Evolutionary conservation across 1,140 invertebrate genomes (phyloP).

Genomic region (Drosophila nikananu): DNA sequence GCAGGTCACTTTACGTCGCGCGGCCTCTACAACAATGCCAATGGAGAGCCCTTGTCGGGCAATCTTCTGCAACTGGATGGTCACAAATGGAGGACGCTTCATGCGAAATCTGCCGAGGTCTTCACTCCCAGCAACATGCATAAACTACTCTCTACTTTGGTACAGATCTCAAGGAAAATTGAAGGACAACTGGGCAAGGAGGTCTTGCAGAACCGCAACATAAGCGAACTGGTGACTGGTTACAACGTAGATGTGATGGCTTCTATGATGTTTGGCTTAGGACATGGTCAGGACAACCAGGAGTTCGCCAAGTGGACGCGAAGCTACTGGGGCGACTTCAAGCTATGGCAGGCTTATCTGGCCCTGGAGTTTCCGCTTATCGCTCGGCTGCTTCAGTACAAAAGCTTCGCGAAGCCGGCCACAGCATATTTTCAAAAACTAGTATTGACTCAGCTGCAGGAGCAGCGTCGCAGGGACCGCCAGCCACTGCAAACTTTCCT

Average conservation of each 20-base stretch:
- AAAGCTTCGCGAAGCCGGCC: conserved; percentile 50
- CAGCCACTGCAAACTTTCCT: conserved; percentile 86
- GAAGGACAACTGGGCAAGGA: conserved; percentile 10
- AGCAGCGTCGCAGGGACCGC: conserved; percentile 72
- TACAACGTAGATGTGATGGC: conserved; percentile 70
- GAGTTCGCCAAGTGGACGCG: conserved; percentile 78
- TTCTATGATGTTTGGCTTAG: conserved; percentile 58
- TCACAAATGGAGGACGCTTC: conserved; percentile 86
- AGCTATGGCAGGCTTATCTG: conserved; percentile 61
- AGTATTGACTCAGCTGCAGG: conserved; percentile 47
- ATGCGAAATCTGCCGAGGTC: conserved; percentile 86
- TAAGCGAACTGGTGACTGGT: conserved; percentile 60
- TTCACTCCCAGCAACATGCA: conserved; percentile 87
- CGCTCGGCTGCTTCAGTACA: conserved; percentile 61
- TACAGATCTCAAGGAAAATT: conserved; percentile 64
- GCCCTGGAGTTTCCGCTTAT: conserved; percentile 65
- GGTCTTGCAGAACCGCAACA: conserved; percentile 26
- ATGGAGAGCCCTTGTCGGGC: conserved; percentile 86
- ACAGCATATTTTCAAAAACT: conserved; percentile 65
- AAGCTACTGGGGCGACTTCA: conserved; percentile 61
- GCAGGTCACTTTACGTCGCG: conserved; percentile 80
- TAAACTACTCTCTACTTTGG: conserved; percentile 85
- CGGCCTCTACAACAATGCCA: conserved; percentile 86
- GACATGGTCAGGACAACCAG: conserved; percentile 51
- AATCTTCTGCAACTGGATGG: conserved; percentile 86